Evolutionary conservation across 1,140 invertebrate genomes (phyloP), one percentile per base, ranked within the genome.

Genomic region (Heterodera schachtii): DNA sequence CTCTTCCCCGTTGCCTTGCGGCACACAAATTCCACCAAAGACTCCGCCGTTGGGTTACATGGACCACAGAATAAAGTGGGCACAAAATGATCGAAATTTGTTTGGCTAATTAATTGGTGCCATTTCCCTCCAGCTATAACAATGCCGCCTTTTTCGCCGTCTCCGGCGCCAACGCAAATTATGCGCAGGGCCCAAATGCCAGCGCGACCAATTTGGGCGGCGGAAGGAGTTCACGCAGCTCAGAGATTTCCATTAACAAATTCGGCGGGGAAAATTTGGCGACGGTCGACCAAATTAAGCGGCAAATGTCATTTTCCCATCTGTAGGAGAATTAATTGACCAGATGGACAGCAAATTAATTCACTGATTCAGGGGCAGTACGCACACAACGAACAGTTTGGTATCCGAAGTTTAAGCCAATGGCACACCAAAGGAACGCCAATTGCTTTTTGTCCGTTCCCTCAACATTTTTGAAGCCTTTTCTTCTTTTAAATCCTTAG

Each of bases 101-200:
- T 69, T 71, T 13, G 57, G 3, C 11, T 19, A 64, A 64, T 64
- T 13, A 78, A n/a, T 21, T n/a, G 16, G n/a, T 11, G 16, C 19
- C 19, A 5, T 52, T 44, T 3, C 46, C 43, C 41, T 87, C 70
- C 75, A 87, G 86, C 64, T 88, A 88, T 76, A 88, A 88, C 75
- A 88, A 88, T 60, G 87, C 87, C 8, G 87, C 87, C n/a, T 88
- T 82, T 75, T 89, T 88, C 74, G 86, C 86, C 9, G 83, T 83
- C 21, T 80, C 86, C 31, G 82, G 82, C 6, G 83, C 84, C 31
- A 82, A 70, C 46, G 41, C 69, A 41, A 71, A 43, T 6, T 71
- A 71, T 19, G 69, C 7, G 19, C 8, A 31, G 69, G 69, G 69
- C 69, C 67, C 43, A 21, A 60, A 4, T 60, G 19, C 19, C 19